These are phyloP conservation scores for Athripsodes cinereus DNA, from an alignment of 2,888 invertebrate species.

Conservation along the genomic window DNA sequence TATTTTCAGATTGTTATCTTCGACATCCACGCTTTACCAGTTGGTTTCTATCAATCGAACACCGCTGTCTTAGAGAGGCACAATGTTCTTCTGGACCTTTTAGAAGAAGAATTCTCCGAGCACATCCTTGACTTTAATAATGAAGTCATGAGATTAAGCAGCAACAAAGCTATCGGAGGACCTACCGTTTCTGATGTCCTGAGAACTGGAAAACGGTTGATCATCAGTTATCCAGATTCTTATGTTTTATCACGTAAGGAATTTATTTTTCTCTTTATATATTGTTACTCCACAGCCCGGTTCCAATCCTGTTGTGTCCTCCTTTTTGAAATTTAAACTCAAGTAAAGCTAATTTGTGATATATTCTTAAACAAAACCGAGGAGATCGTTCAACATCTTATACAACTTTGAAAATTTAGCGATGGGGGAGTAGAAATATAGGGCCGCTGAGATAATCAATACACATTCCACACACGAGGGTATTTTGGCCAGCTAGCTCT, in stretches of 20 bases:
- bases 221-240: slow-evolving; percentile 51
- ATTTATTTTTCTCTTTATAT: too few relatives aligned
- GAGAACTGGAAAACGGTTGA: slow-evolving; percentile 42
- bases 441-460: too few relatives aligned
- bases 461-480: too few relatives aligned
- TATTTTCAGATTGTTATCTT: slow-evolving; percentile 57
- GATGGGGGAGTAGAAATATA: too few relatives aligned
- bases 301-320: too few relatives aligned
- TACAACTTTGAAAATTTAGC: too few relatives aligned
- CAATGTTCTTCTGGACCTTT: slow-evolving; percentile 47
- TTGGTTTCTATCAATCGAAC: slow-evolving; percentile 51
- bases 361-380: too few relatives aligned
- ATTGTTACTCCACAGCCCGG: too few relatives aligned
- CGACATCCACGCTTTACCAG: slow-evolving; percentile 78
- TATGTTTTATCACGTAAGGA: slow-evolving; percentile 2
- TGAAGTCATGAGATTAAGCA: slow-evolving; percentile 35
- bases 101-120: slow-evolving; percentile 51
- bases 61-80: slow-evolving; percentile 49
- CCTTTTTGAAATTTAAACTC: too few relatives aligned
- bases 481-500: too few relatives aligned
- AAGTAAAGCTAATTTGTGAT: too few relatives aligned
- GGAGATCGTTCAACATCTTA: too few relatives aligned
- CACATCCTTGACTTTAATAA: slow-evolving; percentile 43
- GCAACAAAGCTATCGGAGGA: slow-evolving; percentile 38
- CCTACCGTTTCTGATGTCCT: slow-evolving; percentile 47